Conservation (phyloP, 2,113 vertebrate genomes). For the Thunnus maccoyii region DNA sequence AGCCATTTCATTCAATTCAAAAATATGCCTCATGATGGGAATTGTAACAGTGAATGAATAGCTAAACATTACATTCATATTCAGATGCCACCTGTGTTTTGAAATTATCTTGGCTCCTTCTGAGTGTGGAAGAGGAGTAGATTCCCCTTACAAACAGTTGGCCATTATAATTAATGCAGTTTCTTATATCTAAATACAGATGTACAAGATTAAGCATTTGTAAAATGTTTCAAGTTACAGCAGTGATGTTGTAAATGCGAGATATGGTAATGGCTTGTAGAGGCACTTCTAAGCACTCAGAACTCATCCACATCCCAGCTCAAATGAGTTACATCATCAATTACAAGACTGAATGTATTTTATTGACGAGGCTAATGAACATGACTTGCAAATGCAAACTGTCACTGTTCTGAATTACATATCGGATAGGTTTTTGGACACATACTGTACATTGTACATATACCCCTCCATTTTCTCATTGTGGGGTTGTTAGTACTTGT, state of each 20-base stretch:
- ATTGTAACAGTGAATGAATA: conserved; percentile 40
- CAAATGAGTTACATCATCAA: conserved; percentile 24
- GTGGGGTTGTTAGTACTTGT: too few species aligned
- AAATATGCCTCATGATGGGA: conserved; percentile 41
- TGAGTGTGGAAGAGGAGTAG: conserved; percentile 12
- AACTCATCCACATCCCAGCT: conserved; percentile 19
- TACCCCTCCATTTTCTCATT: too few species aligned
- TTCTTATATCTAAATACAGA: conserved; percentile 26
- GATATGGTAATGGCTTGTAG: conserved; percentile 21
- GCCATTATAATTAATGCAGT: conserved; percentile 4
- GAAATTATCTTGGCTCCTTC: conserved; percentile 18
- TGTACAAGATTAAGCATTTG: conserved; percentile 6
- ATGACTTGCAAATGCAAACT: conserved; percentile 17
- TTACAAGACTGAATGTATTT: conserved; percentile 34
- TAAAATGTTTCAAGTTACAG: conserved; percentile 9
- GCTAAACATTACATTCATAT: conserved; percentile 44
- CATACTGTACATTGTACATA: too few species aligned
- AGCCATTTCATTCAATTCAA: conserved; percentile 56
- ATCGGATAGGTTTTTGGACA: too few species aligned
- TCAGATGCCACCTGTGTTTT: conserved; percentile 42
- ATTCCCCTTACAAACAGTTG: conserved; percentile 13
- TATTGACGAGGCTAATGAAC: conserved; percentile 19
- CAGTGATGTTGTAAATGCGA: conserved; percentile 13
- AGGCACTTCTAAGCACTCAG: conserved; percentile 6
- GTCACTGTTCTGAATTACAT: neutral